Evolutionary conservation across 2,888 invertebrate genomes (phyloP), one percentile per base, ranked within the genome.

Genomic region (Ochlodes sylvanus): DNA sequence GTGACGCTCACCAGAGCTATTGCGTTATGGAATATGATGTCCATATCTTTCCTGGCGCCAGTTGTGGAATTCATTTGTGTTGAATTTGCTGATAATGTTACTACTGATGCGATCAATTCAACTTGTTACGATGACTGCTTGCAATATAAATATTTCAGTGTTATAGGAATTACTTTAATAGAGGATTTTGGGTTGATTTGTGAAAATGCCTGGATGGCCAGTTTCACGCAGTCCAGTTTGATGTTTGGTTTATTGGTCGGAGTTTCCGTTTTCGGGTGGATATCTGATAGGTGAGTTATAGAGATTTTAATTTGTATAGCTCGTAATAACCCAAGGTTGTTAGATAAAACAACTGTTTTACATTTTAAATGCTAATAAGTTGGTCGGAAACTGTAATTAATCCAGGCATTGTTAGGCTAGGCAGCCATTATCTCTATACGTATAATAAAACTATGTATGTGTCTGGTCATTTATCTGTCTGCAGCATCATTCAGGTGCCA

Each of bases 201-300:
- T 63, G 77, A 81, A 0, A 79, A 72, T 21, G 73, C 75, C 0
- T 89, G 89, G 88, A 63, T 88, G 27, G 80, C 81, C 0, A 86
- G 83, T 69, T 82, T 89, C 27, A 75, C 79, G 0, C 88, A 89
- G 70, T 80, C 81, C 2, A 70, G 81, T 2, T 60, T 85, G 64
- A 87, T 88, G 86, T 77, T 86, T 56, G 89, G 87, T 0, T 58
- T 87, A 10, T 69, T 86, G 19, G 10, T 82, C 4, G 89, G 88
- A 0, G 77, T 81, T n/a, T 75, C 77, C 15, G 2, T 78, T 2
- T 81, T 84, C 71, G 87, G 89, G 38, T 89, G 88, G 88, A 68
- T 85, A 54, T 87, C 89, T 50, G 88, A 88, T 69, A 85, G 86
- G 89, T 88, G 71, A 69, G 7, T 55, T n/a, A 12, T 38, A 12